Percentiles rank a stretch among this genome's conserved stretches.
These are phyloP conservation scores for Dendroctonus valens DNA, from an alignment of 1,140 invertebrate genomes.

Conservation along the genomic window DNA sequence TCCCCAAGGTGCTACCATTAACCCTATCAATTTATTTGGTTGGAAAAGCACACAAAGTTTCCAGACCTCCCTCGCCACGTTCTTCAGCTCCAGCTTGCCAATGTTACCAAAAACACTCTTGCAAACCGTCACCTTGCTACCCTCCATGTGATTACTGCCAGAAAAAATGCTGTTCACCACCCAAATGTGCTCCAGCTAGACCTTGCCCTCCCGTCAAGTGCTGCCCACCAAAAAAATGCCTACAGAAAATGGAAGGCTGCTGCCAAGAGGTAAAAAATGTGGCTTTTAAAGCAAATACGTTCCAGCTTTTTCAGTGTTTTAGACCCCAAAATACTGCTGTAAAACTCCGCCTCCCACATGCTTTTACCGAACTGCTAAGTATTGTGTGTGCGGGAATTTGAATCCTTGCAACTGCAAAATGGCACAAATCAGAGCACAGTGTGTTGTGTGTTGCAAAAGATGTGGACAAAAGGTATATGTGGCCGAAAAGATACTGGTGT, in stretches of 20 bases:
- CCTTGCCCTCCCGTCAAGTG: slow-evolving; percentile 23
- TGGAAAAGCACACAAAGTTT: neutral
- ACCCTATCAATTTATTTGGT: neutral
- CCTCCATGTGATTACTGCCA: slow-evolving; percentile 5
- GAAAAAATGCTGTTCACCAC: slow-evolving; percentile 25
- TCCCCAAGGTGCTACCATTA: neutral
- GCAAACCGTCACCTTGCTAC: slow-evolving; percentile 7
- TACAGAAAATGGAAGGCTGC: slow-evolving; percentile 14
- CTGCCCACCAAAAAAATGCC: slow-evolving; percentile 3
- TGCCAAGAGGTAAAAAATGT: neutral
- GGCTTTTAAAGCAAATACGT: too few relatives aligned
- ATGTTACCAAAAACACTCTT: slow-evolving; percentile 5
- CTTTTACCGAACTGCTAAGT: slow-evolving; percentile 25
- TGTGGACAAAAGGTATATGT: slow-evolving; percentile 40
- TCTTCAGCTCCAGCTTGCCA: slow-evolving; percentile 10
- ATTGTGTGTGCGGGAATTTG: slow-evolving; percentile 37
- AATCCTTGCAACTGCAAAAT: slow-evolving; percentile 41
- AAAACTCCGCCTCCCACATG: neutral
- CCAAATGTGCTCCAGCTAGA: slow-evolving; percentile 8
- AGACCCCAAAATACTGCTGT: neutral
- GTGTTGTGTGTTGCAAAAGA: slow-evolving; percentile 30
- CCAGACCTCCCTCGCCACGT: slow-evolving; percentile 1
- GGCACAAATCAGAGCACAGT: slow-evolving; percentile 29
- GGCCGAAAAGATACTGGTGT: slow-evolving; percentile 48
- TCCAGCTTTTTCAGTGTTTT: neutral